Base-by-base conservation (phyloP, 2,113 vertebrate genomes). In the Prionailurus viverrinus region DNA sequence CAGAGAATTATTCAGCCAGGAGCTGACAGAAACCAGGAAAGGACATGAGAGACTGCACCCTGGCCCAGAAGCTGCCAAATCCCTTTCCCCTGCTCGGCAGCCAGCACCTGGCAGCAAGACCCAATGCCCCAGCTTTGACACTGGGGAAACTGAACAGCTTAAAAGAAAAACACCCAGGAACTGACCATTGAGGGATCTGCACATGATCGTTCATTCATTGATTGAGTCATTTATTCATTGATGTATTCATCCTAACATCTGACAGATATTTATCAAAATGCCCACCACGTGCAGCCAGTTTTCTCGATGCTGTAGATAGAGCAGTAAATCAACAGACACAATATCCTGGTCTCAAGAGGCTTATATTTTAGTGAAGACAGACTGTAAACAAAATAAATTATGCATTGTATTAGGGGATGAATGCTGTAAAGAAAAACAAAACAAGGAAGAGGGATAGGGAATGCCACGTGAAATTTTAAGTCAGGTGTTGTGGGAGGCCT, bases 31-130 rank as follows among this genome's bases (percentile, higher is more conserved):
- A 78, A 69, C 19, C 12, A 78, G 71, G 53, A 65, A 25, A 33
- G 36, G 27, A 33, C 11, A 12, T 25, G 58, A 83, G 55, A 90
- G 55, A 33, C 89, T 55, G 33, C 48, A 6, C 55, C 36, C 29
- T 45, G 53, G 5, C 39, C 6, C 1, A 25, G 87, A 27, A 55
- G 63, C 21, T 76, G 76, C 86, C 71, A 65, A 51, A 6, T 16
- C 33, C 78, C 78, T 85, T 85, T 93, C 9, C 29, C 27, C 69
- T 74, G 36, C 41, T 91, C 65, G 92, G 89, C 94, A 86, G 91
- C n/a, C 25, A 15, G 78, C 74, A 82, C 21, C 39, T 48, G 45
- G 63, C 8, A 8, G 36, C 41, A 48, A 66, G 53, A 1, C 51
- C n/a, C n/a, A 33, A 13, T 11, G 2, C 39, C 66, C 25, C 12